Percentiles rank a stretch among this genome's conserved stretches.
Conservation (phyloP, 2,113 vertebrate genomes). For the Alectura lathami region DNA sequence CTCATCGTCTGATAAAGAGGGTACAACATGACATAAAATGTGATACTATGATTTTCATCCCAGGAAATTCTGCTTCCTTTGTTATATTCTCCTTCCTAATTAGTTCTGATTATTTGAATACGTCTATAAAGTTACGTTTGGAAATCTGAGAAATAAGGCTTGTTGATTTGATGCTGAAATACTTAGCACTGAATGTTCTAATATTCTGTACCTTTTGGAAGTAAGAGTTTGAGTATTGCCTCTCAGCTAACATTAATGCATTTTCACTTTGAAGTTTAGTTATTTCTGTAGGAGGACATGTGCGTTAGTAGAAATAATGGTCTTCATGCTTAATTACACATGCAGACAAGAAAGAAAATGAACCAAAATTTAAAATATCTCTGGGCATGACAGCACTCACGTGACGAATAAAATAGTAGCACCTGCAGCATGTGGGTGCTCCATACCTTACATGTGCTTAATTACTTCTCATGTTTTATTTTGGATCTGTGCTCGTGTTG, state of each 20-base stretch:
- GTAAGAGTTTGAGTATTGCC: not conserved
- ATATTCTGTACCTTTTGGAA: not conserved
- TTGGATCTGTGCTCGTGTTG: conserved; percentile 9
- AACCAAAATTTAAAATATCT: not conserved
- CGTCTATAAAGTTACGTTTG: not conserved
- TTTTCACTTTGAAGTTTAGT: not conserved
- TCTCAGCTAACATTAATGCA: not conserved
- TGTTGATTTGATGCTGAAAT: not conserved
- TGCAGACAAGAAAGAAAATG: not conserved
- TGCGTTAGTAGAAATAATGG: not conserved
- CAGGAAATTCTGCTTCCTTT: not conserved
- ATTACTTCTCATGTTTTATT: not conserved
- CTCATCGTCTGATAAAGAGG: not conserved
- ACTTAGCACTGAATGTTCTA: no score
- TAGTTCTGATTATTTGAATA: not conserved
- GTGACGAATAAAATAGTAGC: not conserved
- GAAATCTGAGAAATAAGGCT: not conserved
- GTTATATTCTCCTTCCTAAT: not conserved
- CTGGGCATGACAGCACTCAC: not conserved
- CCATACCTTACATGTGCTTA: not conserved
- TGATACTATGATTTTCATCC: not conserved
- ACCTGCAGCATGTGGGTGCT: not conserved
- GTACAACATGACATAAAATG: not conserved
- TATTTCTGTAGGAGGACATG: not conserved
- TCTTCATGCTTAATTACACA: not conserved